Evolutionary conservation across 2,888 invertebrate genomes (phyloP).

Genomic region (Pseudococcus longispinus): DNA sequence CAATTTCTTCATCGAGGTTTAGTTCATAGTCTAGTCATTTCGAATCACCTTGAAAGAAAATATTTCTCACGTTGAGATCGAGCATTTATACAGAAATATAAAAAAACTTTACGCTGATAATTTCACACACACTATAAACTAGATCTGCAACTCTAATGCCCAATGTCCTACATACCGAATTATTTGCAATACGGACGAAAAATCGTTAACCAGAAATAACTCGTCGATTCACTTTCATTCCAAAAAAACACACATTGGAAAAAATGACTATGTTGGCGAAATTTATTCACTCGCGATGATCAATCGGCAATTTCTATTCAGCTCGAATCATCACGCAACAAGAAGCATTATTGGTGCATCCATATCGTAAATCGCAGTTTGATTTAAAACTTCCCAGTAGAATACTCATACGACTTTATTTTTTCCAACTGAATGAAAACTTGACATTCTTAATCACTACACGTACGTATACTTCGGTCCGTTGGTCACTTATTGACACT

Average conservation of each 20-base stretch:
- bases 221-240: background rate
- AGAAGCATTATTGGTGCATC: background rate
- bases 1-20: background rate
- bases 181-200: background rate
- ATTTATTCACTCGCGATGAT: background rate
- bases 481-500: conserved; percentile 6
- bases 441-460: background rate
- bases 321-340: background rate
- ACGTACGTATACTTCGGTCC: background rate
- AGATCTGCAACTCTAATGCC: background rate
- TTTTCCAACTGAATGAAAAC: background rate
- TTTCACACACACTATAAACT: background rate
- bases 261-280: background rate
- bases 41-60: background rate
- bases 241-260: background rate
- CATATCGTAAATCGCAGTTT: background rate
- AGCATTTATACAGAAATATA: background rate
- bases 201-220: background rate
- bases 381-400: background rate
- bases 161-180: background rate
- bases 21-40: background rate
- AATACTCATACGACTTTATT: background rate
- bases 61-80: background rate
- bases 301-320: background rate
- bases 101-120: background rate